Evolutionary conservation across 2,113 vertebrate species (phyloP), one percentile per base, ranked within the genome.

Genomic region (Cephalopholis sonnerati): DNA sequence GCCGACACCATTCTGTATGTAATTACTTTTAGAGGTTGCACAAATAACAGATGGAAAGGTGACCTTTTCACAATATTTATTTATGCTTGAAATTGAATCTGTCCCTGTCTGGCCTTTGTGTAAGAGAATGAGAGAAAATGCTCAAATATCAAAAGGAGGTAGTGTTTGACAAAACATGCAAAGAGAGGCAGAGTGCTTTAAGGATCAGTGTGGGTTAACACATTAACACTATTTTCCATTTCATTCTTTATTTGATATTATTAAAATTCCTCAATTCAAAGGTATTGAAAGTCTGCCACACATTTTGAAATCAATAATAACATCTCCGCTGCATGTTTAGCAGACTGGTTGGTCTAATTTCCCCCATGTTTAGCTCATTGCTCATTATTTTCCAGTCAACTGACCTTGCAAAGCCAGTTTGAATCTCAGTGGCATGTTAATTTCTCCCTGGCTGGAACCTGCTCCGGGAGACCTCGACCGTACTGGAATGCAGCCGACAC

Each of bases 41-140:
- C 93, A 95, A 95, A 95, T 94, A 95, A 93, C 93, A 95, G 93
- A 93, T 91, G 91, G 91, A 93, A 85, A 92, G 92, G 88, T 95
- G 94, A 94, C 93, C 94, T 95, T 95, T 94, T 93, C 87, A 86
- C 65, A 89, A 90, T 92, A 94, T 93, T 93, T 93, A 93, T 94
- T 94, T 93, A 92, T 92, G 91, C 93, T 87, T 89, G 91, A 91
- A 93, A 95, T 93, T 84, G 89, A 94, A 94, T 95, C 88, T 88
- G 62, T 92, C 73, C 89, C 84, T 73, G 92, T 82, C 84, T 92
- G 87, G 84, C 90, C 90, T 94, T 93, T 91, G 88, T 89, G 69
- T 71, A 73, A 76, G 74, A 79, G 81, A 91, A 91, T 61, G 81
- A 89, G 75, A 71, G 62, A 77, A 80, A 91, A 86, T 59, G 81